Percentiles rank a stretch among this genome's conserved stretches.
Evolutionary conservation across 2,113 vertebrate genomes (phyloP).

Genomic region (Herpetotheres cachinnans): DNA sequence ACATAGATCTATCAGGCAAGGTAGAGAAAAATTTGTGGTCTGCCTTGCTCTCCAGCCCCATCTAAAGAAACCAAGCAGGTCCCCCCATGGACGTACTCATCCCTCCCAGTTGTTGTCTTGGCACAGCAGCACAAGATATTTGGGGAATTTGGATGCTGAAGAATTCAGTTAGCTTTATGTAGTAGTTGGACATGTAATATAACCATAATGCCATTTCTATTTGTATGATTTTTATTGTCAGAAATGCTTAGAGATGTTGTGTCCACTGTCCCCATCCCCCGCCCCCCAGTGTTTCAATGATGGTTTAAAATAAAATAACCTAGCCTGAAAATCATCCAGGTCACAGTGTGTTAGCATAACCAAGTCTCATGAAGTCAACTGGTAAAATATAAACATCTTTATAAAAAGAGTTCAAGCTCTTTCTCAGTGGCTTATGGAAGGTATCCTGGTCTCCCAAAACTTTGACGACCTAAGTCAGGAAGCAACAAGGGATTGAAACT

Average conservation of each 20-base stretch:
- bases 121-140: background rate
- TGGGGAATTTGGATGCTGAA: background rate
- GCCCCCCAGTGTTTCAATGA: background rate
- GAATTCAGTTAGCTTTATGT: background rate
- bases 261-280: background rate
- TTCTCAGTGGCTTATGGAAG: background rate
- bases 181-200: background rate
- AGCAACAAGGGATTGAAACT: background rate
- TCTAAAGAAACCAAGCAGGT: background rate
- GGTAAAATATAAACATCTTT: background rate
- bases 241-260: background rate
- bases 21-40: background rate
- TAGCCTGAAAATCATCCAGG: background rate
- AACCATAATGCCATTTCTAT: background rate
- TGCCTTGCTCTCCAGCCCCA: background rate
- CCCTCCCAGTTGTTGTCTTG: background rate
- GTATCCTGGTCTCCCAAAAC: background rate
- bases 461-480: background rate
- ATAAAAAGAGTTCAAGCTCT: background rate
- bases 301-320: background rate
- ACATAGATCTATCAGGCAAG: background rate
- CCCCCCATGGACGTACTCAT: background rate
- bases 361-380: background rate
- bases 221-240: background rate
- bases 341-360: background rate